Conservation (phyloP, 35 echinoderm and acorn worm species). For the Stichopus chloronotus region DNA sequence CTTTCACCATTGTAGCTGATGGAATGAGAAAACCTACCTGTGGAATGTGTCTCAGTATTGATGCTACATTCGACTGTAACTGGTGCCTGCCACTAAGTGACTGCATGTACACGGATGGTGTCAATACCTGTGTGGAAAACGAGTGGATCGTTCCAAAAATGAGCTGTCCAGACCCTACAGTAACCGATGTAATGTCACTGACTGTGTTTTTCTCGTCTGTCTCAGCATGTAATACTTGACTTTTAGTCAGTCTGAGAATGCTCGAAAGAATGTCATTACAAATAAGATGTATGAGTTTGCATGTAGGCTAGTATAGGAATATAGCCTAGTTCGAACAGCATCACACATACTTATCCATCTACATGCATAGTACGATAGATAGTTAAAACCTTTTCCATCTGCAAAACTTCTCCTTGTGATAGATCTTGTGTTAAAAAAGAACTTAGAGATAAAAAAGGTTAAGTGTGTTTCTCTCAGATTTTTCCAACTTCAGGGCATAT, state of each 20-base stretch:
- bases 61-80: not conserved
- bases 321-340: too few relatives aligned
- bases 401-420: not conserved
- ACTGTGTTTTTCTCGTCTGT: not conserved
- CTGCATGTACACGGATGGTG: not conserved
- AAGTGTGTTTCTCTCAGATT: not conserved
- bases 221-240: not conserved
- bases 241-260: too few relatives aligned
- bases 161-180: not conserved
- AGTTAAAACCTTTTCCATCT: too few relatives aligned
- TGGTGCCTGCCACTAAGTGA: not conserved
- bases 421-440: not conserved
- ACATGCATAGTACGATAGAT: too few relatives aligned
- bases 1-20: not conserved
- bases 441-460: too few relatives aligned
- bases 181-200: not conserved
- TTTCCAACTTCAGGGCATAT: conserved; percentile 8
- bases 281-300: too few relatives aligned
- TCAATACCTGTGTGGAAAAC: not conserved
- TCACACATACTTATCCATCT: too few relatives aligned
- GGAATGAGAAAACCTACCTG: not conserved
- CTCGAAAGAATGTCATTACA: too few relatives aligned
- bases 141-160: not conserved
- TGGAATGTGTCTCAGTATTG: conserved; percentile 20
- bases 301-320: too few relatives aligned